phyloP scores from a whole-genome alignment of 2,113 vertebrate species.

The Synchiropus splendidus region DNA sequence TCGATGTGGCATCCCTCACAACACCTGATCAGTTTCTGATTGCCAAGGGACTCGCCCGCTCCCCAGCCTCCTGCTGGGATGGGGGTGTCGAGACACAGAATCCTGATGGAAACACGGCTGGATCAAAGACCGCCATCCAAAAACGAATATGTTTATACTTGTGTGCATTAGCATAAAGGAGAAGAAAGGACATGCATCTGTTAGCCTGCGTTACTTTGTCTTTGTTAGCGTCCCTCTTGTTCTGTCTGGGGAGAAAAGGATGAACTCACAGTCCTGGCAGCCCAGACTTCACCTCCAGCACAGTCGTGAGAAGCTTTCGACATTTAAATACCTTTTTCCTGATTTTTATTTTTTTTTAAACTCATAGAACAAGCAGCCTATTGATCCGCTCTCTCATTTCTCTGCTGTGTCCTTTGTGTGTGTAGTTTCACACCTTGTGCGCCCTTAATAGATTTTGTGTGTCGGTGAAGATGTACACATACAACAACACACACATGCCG shows the following conservation, averaged over 20 bases:
- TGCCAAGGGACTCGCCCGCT: conserved; percentile 26
- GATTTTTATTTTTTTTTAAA: no score
- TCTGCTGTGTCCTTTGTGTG: conserved; percentile 30
- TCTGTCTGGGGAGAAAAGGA: no score
- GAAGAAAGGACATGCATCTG: not conserved
- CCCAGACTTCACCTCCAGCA: conserved; percentile 1
- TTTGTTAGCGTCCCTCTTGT: no score
- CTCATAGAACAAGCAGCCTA: conserved; percentile 36
- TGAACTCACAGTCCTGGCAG: no score
- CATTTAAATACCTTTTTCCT: conserved; percentile 36
- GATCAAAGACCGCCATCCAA: conserved; percentile 30
- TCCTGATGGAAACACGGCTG: conserved; percentile 15
- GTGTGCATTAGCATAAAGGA: conserved; percentile 16
- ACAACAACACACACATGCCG: conserved; percentile 4
- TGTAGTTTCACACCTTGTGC: conserved; percentile 7
- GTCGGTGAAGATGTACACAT: conserved; percentile 14
- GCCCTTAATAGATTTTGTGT: conserved; percentile 30
- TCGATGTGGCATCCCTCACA: conserved; percentile 28
- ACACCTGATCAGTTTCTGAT: conserved; percentile 41
- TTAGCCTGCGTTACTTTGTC: no score
- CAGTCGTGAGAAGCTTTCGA: conserved; percentile 40
- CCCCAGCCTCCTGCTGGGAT: conserved; percentile 1
- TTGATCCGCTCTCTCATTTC: conserved; percentile 36
- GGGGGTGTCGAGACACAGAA: conserved; percentile 20
- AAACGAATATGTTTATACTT: conserved; percentile 30